phyloP scores from a whole-genome alignment of 1,140 invertebrate species.

The Aphidius ervi region DNA sequence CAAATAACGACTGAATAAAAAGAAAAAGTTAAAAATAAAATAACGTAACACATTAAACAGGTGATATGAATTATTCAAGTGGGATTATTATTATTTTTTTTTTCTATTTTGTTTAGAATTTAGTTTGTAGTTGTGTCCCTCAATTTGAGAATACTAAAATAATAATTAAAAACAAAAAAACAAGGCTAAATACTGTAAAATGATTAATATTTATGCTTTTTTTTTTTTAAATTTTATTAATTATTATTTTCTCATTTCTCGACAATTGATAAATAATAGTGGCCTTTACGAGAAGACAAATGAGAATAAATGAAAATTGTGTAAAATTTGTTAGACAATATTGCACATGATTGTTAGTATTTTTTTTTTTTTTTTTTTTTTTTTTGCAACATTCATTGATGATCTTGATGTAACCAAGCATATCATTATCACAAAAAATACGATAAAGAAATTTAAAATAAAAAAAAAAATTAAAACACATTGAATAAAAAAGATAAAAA shows the following conservation, averaged over 20 bases:
- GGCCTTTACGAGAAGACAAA: conserved; percentile 13
- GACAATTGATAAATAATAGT: conserved; percentile 12
- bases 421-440: conserved; percentile 7
- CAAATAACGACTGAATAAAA: conserved; percentile 40
- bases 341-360: not conserved
- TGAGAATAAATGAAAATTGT: not conserved
- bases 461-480: not conserved
- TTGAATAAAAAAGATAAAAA: not conserved
- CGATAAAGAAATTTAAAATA: not conserved
- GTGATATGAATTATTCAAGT: conserved; percentile 4
- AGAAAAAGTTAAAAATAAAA: conserved; percentile 28
- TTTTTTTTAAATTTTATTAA: not conserved
- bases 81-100: conserved; percentile 13
- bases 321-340: not conserved
- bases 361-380: too few species aligned
- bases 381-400: too few species aligned
- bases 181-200: not conserved
- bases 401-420: not conserved
- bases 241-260: not conserved
- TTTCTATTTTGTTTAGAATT: conserved; percentile 7
- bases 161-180: too few species aligned
- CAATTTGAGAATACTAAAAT: too few species aligned
- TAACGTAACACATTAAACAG: not conserved
- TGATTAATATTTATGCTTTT: not conserved
- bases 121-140: not conserved